Percentiles rank a stretch among this genome's conserved stretches.
Evolutionary conservation across 2,113 vertebrate genomes (phyloP).

Genomic region (Pelmatolapia mariae): DNA sequence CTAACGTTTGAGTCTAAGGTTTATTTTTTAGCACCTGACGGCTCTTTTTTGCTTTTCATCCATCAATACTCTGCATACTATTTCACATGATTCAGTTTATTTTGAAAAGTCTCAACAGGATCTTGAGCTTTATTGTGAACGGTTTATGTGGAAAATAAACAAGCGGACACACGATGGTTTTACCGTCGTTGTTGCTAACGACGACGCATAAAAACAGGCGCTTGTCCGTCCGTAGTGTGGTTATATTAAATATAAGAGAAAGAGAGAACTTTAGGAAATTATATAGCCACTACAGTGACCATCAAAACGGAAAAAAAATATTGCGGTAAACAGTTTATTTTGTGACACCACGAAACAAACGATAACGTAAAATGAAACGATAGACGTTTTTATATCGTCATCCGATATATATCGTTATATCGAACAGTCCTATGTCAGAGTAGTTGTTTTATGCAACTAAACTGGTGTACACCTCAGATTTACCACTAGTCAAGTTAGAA

Average conservation of each 20-base stretch:
- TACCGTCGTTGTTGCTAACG: rapidly evolving
- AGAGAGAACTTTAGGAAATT: neutral
- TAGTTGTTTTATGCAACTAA: neutral
- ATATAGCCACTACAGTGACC: neutral
- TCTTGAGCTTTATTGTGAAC: neutral
- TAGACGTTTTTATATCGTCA: neutral
- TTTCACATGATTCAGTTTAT: no score
- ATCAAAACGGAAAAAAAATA: rapidly evolving
- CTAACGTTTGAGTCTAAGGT: no score
- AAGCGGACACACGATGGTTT: neutral
- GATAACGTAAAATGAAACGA: neutral
- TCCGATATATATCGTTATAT: neutral
- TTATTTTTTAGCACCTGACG: no score
- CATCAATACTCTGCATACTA: no score
- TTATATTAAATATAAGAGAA: rapidly evolving
- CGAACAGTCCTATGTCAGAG: neutral
- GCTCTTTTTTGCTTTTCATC: no score
- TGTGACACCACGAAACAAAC: neutral
- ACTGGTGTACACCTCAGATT: neutral
- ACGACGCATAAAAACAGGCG: rapidly evolving
- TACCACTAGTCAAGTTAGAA: neutral
- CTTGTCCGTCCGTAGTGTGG: rapidly evolving
- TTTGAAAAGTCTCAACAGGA: neutral
- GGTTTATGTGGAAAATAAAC: neutral
- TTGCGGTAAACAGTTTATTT: neutral